Evolutionary conservation across 2,888 invertebrate species (phyloP), one percentile per base, ranked within the genome.

Genomic region (Lasioglossum leucozonium): DNA sequence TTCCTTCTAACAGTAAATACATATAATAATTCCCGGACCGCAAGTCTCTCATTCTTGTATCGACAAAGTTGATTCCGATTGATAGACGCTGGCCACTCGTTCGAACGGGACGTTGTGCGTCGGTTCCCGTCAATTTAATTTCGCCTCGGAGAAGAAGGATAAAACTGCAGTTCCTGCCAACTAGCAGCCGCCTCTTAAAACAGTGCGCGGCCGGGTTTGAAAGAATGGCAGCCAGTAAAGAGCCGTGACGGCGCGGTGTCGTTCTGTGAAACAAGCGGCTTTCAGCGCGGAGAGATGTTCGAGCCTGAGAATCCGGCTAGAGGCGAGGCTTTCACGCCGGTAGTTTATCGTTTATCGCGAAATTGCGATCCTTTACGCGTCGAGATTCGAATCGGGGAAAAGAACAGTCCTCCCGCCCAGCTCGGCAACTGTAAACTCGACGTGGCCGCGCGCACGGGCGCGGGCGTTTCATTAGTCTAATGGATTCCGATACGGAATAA

Each of bases 381-480:
- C 67, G 67, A 67, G 76, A 77, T 69, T 34, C 79, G 30, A 72
- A 72, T 51, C 65, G 37, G 65, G 58, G 72, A 62, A 58, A 75
- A 71, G 44, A 77, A 22, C 62, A 44, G 51, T 62, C 42, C 58
- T 51, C 47, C 8, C 47, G 47, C 47, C 47, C 1, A 22, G 22
- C 67, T 10, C 65, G 51, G 51, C 22, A 76, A 67, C 69, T 47
- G 58, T n/a, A 55, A 30, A 42, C 67, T 77, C 77, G 55, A 71
- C 30, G 37, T 26, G 72, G 72, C 30, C 69, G n/a, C 37, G 65
- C 67, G 13, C 62, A 30, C 58, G 72, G 22, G 73, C 55, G 85
- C 58, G 72, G 22, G 73, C 55, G 85, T 88, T 88, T 87, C 88
- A 88, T 88, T 87, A 87, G 79, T 73, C 87, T 87, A 88, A 88